phyloP scores from a whole-genome alignment of 2,113 vertebrate genomes.

The Coptodon rendalli region DNA sequence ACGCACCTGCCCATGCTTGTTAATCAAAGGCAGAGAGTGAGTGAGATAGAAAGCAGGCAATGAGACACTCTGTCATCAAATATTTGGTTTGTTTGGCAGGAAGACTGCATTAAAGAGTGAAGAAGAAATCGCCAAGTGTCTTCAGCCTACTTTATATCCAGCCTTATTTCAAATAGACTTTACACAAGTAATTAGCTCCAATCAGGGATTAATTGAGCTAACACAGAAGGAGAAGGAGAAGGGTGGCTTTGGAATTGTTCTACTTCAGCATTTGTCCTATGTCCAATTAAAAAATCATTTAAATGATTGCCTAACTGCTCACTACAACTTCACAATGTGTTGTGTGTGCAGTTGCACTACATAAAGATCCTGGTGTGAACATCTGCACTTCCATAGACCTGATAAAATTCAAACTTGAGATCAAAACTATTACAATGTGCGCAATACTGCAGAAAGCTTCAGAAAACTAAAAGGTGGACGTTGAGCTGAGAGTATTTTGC shows the following conservation, averaged over 20 bases:
- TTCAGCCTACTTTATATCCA: conserved; percentile 44
- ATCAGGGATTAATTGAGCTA: conserved; percentile 73
- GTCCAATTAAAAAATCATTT: conserved; percentile 61
- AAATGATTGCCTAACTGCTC: conserved; percentile 41
- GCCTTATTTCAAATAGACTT: conserved; percentile 52
- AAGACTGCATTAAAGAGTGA: conserved; percentile 31
- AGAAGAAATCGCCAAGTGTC: conserved; percentile 17
- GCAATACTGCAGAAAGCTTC: neutral
- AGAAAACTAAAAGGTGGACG: neutral
- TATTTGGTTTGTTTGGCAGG: conserved; percentile 59
- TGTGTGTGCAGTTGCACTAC: neutral
- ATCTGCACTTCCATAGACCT: neutral
- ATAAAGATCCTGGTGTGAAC: neutral
- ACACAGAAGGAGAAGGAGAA: conserved; percentile 61
- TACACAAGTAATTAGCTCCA: conserved; percentile 67
- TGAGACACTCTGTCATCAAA: conserved; percentile 65
- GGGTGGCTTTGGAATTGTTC: conserved; percentile 53
- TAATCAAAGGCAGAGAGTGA: conserved; percentile 32
- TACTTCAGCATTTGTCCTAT: conserved; percentile 40
- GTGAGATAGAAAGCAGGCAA: conserved; percentile 47
- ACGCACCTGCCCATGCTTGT: conserved; percentile 41
- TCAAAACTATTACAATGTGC: neutral
- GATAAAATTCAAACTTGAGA: neutral
- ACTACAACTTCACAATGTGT: neutral
- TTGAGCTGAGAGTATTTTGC: neutral